Conservation (phyloP, 2,113 vertebrate species). For the Otocyon megalotis region DNA sequence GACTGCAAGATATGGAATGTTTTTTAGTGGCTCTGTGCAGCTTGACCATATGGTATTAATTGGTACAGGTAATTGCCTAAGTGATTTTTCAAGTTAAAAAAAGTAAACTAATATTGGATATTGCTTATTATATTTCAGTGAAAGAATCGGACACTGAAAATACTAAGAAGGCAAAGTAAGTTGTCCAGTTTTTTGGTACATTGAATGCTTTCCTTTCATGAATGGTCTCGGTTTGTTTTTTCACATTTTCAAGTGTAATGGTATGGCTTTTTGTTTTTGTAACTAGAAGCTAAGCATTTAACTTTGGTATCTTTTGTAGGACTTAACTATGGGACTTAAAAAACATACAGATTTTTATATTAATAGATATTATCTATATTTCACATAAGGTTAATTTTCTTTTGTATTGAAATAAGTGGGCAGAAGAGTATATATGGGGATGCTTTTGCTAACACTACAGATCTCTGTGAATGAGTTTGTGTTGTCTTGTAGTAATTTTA, state of each 20-base stretch:
- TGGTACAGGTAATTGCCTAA: not conserved
- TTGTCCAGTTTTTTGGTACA: slow-evolving; percentile 63
- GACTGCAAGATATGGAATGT: not conserved
- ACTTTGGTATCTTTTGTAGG: slow-evolving; percentile 66
- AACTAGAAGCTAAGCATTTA: slow-evolving; percentile 68
- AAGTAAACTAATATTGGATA: slow-evolving; percentile 52
- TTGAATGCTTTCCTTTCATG: slow-evolving; percentile 71
- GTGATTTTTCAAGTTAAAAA: slow-evolving; percentile 51
- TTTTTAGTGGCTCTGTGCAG: not conserved
- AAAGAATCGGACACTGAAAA: slow-evolving; percentile 90
- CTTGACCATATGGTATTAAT: not conserved
- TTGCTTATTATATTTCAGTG: slow-evolving; percentile 88
- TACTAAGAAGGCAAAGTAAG: slow-evolving; percentile 94
- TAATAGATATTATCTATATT: slow-evolving; percentile 66
- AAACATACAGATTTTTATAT: slow-evolving; percentile 35
- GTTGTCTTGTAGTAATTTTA: slow-evolving; percentile 54
- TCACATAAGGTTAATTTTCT: slow-evolving; percentile 14
- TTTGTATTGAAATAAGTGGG: not conserved
- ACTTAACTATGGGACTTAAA: slow-evolving; percentile 48
- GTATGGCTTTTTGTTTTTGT: slow-evolving; percentile 60
- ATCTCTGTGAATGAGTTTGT: slow-evolving; percentile 56
- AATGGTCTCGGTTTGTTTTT: slow-evolving; percentile 75
- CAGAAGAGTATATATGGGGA: not conserved
- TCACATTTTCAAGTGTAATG: slow-evolving; percentile 44
- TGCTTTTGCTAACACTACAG: slow-evolving; percentile 66